Conservation (phyloP, 2,113 vertebrate genomes). For the Sylvilagus bachmani region DNA sequence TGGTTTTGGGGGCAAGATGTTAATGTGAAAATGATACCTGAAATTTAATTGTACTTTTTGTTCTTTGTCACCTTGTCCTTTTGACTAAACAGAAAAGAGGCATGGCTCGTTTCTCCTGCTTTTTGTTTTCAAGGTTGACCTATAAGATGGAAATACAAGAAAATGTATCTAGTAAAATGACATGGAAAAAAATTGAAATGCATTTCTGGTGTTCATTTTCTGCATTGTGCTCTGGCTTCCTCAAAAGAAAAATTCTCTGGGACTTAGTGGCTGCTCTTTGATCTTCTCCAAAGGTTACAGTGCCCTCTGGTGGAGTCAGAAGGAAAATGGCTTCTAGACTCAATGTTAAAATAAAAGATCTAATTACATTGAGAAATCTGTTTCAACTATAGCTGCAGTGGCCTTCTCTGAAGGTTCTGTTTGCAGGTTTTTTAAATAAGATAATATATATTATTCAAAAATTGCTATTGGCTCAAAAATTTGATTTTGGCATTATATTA, state of each 20-base stretch:
- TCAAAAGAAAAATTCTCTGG: not conserved
- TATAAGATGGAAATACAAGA: slow-evolving; percentile 65
- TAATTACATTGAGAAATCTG: not conserved
- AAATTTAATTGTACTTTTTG: not conserved
- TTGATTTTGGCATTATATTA: not conserved
- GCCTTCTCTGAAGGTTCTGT: not conserved
- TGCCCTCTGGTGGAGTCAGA: slow-evolving; percentile 70
- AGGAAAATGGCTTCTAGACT: not conserved
- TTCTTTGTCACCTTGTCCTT: not conserved
- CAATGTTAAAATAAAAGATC: not conserved
- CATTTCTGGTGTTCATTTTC: slow-evolving; percentile 42
- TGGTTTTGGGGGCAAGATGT: slow-evolving; percentile 50
- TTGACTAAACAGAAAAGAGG: slow-evolving; percentile 18
- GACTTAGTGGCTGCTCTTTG: not conserved
- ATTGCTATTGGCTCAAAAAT: not conserved
- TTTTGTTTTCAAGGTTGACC: slow-evolving; percentile 26
- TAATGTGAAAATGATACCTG: not conserved
- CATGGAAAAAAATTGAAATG: not conserved
- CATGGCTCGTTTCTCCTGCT: slow-evolving; percentile 48
- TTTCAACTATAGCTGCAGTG: not conserved
- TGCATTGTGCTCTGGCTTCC: not conserved
- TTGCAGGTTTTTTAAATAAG: not conserved
- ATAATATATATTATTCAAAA: not conserved
- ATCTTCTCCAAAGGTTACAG: slow-evolving; percentile 53
- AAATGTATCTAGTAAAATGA: slow-evolving; percentile 57